phyloP scores from a whole-genome alignment of 2,797 vertebrate genomes.

The Oreochromis grahami region DNA sequence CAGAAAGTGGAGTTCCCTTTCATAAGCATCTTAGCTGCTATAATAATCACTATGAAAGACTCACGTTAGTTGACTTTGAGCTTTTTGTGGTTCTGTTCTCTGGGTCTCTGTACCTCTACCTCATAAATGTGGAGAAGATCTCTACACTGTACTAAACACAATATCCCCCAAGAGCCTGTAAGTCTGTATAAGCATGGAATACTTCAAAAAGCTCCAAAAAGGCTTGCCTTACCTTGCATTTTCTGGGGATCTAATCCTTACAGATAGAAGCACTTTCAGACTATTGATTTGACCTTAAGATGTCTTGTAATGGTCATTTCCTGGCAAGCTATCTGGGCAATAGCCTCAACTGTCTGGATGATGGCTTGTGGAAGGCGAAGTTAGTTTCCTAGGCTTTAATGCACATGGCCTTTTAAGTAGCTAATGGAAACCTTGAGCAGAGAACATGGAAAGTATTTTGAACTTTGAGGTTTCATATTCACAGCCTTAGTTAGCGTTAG shows the following conservation, averaged over 20 bases:
- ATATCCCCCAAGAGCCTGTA: conserved; percentile 28
- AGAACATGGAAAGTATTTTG: conserved; percentile 26
- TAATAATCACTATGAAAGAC: background rate
- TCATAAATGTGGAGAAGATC: conserved; percentile 10
- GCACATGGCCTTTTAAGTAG: background rate
- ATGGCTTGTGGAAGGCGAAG: background rate
- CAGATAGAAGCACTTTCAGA: conserved; percentile 31
- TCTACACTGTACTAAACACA: conserved; percentile 19
- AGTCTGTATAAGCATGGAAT: conserved; percentile 19
- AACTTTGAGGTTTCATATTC: conserved; percentile 58
- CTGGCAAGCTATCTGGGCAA: conserved; percentile 6
- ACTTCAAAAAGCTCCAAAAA: conserved; percentile 28
- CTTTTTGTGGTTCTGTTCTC: background rate
- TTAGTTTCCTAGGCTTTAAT: background rate
- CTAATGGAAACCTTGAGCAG: conserved; percentile 6
- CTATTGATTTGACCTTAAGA: conserved; percentile 42
- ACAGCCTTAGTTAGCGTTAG: conserved; percentile 28
- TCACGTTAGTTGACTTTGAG: conserved; percentile 7
- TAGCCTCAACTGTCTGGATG: conserved; percentile 1
- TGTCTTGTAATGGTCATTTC: conserved; percentile 35
- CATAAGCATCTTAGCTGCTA: background rate
- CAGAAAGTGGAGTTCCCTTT: background rate
- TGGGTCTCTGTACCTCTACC: background rate
- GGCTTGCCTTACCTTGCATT: conserved; percentile 1
- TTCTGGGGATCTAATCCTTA: conserved; percentile 38